Base-by-base conservation (phyloP, 2,113 vertebrate species). In the Pseudorasbora parva region DNA sequence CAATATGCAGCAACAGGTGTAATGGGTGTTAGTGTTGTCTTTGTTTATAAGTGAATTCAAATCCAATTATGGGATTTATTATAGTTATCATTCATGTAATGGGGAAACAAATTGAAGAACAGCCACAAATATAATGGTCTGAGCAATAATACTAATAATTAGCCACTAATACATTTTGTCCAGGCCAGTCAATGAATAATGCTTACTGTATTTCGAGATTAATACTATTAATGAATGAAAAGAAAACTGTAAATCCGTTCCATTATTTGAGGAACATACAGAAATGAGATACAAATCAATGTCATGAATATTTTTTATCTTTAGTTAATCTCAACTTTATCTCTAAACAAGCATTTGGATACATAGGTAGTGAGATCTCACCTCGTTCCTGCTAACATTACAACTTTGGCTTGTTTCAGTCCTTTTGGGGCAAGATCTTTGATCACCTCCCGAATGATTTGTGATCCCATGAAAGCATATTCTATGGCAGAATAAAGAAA, bases 351-450 rank as follows among this genome's bases (percentile, higher is more conserved):
- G 27, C 2, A 2, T 71, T 43, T 45, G 5, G 9, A 23, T 11
- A 69, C 37, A 23, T 0, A 47, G 12, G 41, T n/a, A 64, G 19
- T 30, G 72, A 86, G 86, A 82, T 54, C 91, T 90, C 86, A 95
- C 95, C 95, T 96, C 19, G 93, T 93, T 77, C 95, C 95, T 84
- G 95, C 91, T 78, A 96, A 89, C 92, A 96, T 93, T 82, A 96
- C 91, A 81, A 94, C 92, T 89, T 94, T 95, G 54, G 95, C 95
- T 87, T 90, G 93, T 87, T 95, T 95, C 84, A 96, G 93, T 86
- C 95, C 94, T 90, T 93, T 95, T 59, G 92, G 90, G 57, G 93
- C 89, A 73, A 96, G 93, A 78, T 96, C 95, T 91, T 94, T 95
- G 89, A 96, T 92, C 87, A 95, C 94, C 86, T 96, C 95, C 21